Evolutionary conservation across 2,113 vertebrate species (phyloP).

Genomic region (Laterallus jamaicensis): DNA sequence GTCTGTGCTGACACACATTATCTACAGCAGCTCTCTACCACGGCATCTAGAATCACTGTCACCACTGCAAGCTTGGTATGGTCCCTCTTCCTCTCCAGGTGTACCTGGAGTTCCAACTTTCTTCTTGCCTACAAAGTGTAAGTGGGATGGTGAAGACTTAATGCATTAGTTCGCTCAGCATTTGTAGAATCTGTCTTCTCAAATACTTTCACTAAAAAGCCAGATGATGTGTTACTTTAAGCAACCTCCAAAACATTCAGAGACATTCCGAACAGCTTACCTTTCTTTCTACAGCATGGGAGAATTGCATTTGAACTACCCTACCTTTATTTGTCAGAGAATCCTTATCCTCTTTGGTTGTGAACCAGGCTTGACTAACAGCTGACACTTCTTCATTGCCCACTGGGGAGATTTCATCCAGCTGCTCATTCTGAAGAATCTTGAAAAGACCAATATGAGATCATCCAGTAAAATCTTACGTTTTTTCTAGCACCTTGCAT

Average conservation of each 20-base stretch:
- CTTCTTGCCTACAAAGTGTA: background rate
- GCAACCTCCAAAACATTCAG: background rate
- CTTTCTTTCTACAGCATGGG: background rate
- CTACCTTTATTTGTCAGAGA: slow-evolving; percentile 96
- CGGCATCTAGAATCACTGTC: background rate
- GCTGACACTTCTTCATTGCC: slow-evolving; percentile 89
- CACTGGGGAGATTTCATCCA: slow-evolving; percentile 82
- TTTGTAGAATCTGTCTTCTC: background rate
- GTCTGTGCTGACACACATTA: background rate
- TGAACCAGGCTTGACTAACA: slow-evolving; percentile 99
- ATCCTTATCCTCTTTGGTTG: slow-evolving; percentile 99
- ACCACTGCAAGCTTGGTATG: background rate
- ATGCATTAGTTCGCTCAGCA: background rate
- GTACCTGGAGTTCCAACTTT: background rate
- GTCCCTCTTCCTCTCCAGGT: background rate
- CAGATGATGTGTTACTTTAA: background rate
- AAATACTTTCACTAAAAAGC: background rate
- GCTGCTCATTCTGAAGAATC: slow-evolving; percentile 90
- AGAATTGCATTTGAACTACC: background rate
- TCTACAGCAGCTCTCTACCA: background rate
- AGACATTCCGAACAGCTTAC: background rate
- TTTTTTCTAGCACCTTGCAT: background rate
- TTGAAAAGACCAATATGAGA: slow-evolving; percentile 57
- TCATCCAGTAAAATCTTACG: background rate
- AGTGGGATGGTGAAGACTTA: background rate